A percentile compares a stretch with the other conserved stretches of the same genome.
phyloP scores from a whole-genome alignment of 2,113 vertebrate species.

The Rhabdornis inornatus region DNA sequence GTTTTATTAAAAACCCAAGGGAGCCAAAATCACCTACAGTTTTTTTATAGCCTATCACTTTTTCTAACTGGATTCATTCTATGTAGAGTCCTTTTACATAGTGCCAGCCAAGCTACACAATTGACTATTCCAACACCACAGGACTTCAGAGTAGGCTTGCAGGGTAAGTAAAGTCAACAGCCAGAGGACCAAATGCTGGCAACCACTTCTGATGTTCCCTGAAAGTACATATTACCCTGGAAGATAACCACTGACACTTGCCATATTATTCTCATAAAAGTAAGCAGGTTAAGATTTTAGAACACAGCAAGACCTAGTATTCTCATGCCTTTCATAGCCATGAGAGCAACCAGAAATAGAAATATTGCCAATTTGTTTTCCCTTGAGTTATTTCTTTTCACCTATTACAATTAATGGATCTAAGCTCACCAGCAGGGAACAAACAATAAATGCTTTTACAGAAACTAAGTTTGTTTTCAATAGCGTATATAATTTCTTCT shows the following conservation, averaged over 20 bases:
- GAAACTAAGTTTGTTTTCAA: not conserved
- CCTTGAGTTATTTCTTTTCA: not conserved
- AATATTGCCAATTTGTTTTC: not conserved
- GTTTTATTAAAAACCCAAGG: not conserved
- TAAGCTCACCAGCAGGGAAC: not conserved
- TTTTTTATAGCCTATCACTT: not conserved
- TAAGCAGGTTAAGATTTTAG: not conserved
- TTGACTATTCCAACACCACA: not conserved
- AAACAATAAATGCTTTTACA: not conserved
- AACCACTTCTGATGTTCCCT: not conserved
- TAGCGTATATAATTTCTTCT: not conserved
- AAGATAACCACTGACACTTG: not conserved
- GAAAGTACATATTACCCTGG: not conserved
- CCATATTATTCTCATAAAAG: not conserved
- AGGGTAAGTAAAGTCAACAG: not conserved
- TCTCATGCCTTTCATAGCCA: not conserved
- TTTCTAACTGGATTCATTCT: not conserved
- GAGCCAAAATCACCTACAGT: not conserved
- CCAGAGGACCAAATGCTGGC: not conserved
- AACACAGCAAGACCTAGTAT: not conserved
- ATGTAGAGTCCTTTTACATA: fast-evolving
- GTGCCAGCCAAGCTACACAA: not conserved
- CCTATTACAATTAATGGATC: not conserved
- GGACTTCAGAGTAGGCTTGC: not conserved
- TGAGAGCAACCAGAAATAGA: not conserved